These are phyloP conservation scores for Vandiemenella viatica DNA, from an alignment of 2,888 invertebrate species.

Conservation along the genomic window DNA sequence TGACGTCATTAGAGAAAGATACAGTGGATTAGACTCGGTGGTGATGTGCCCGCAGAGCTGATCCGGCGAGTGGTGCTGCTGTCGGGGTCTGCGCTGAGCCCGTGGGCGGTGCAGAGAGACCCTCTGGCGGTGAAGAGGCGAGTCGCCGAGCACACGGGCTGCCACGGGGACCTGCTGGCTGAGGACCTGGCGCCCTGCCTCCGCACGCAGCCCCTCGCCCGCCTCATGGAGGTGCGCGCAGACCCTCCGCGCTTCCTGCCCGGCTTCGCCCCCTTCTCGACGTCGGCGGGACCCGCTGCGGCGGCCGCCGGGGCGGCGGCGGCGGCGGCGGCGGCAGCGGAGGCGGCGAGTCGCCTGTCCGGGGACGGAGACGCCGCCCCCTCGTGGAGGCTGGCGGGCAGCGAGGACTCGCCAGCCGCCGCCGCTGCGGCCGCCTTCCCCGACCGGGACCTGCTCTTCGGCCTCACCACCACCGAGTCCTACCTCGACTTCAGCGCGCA, in stretches of 20 bases:
- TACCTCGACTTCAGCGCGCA: slow-evolving; percentile 68
- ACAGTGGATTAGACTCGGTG: too few species aligned
- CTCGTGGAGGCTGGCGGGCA: slow-evolving; percentile 34
- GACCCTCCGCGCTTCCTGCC: slow-evolving; percentile 72
- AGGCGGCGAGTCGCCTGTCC: slow-evolving; percentile 6
- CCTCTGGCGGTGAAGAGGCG: slow-evolving; percentile 63
- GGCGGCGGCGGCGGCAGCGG: slow-evolving; percentile 11
- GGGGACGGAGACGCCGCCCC: slow-evolving; percentile 35
- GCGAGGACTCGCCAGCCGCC: slow-evolving; percentile 54
- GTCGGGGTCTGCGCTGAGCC: slow-evolving; percentile 80
- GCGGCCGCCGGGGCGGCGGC: slow-evolving; percentile 16
- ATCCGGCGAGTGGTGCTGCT: slow-evolving; percentile 74
- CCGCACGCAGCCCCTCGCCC: slow-evolving; percentile 57
- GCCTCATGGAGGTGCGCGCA: slow-evolving; percentile 55
- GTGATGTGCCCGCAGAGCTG: slow-evolving; percentile 42
- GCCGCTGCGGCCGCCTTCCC: slow-evolving; percentile 70
- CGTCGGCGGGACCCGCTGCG: slow-evolving; percentile 32
- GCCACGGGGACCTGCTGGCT: slow-evolving; percentile 64
- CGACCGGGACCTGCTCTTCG: slow-evolving; percentile 67
- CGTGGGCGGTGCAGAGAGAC: slow-evolving; percentile 81
- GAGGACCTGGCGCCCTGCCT: slow-evolving; percentile 77
- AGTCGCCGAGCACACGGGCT: slow-evolving; percentile 70
- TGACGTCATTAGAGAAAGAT: too few species aligned
- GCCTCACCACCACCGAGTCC: slow-evolving; percentile 68
- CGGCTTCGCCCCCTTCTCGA: slow-evolving; percentile 90